Evolutionary conservation across 2,113 vertebrate genomes (phyloP), one percentile per base, ranked within the genome.

Genomic region (Pseudorhombus dupliciocellatus): DNA sequence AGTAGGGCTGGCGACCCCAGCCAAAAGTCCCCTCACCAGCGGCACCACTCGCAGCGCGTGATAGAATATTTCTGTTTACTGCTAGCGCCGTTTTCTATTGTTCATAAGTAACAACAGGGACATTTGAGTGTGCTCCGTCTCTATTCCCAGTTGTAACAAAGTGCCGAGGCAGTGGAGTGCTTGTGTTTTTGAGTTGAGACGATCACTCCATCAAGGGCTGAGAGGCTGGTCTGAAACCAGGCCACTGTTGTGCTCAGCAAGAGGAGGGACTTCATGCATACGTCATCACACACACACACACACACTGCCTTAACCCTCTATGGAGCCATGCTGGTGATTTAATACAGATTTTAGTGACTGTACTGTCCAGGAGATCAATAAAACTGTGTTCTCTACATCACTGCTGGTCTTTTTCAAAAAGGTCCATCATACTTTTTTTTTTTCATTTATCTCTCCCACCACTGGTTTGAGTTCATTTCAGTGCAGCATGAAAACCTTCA

Each of bases 41-140:
- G 65, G 69, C 53, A 53, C 63, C 82, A 70, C 89, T 83, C 56
- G 40, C 55, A 71, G 52, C 16, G 11, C 72, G 54, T 66, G 50
- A 73, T 74, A 30, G 60, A 89, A 77, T 67, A 75, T 64, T 72
- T 66, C 61, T 66, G 21, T 77, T 85, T 59, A 70, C 64, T 58
- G 61, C 70, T 70, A 46, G 52, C 21, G 68, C 66, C 25, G 18
- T 67, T 77, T 72, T 61, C 69, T 57, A 55, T 68, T 77, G 79
- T 66, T 84, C 74, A 75, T 81, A 58, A 89, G 78, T 63, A 74
- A 75, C 67, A 69, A 22, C 66, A 61, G 57, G 62, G 66, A 76
- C 71, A 70, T 81, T 26, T 78, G 84, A 89, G 82, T 51, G 80
- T 53, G 9, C 80, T 84, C 56, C 0, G 26, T 71, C 67, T 57